Conservation (phyloP, 1,140 invertebrate species). For the Thaumatotibia leucotreta region DNA sequence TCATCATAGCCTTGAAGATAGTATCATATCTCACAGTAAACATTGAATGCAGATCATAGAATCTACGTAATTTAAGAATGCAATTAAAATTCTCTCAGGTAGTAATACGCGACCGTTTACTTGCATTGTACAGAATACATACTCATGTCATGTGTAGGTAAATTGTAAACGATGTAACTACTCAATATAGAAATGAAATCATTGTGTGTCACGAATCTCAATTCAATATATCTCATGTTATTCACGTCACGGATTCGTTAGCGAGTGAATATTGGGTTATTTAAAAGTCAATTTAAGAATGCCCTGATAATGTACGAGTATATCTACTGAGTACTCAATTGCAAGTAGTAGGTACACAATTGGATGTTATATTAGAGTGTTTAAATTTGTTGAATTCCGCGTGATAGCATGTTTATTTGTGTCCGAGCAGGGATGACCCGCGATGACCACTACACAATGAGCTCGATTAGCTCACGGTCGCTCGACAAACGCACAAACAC, state of each 20-base stretch:
- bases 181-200: slow-evolving; percentile 11
- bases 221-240: background rate
- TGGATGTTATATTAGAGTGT: background rate
- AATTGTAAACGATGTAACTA: background rate
- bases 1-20: slow-evolving; percentile 1
- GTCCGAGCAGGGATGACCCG: background rate
- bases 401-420: background rate
- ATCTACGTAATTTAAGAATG: background rate
- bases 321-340: too few relatives aligned
- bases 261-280: background rate
- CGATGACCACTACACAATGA: slow-evolving; percentile 11
- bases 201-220: slow-evolving; percentile 1
- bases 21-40: slow-evolving; percentile 1
- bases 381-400: background rate
- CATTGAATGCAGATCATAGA: background rate
- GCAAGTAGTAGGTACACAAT: too few relatives aligned
- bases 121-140: too few relatives aligned
- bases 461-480: slow-evolving; percentile 1
- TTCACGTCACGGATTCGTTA: background rate
- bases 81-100: background rate
- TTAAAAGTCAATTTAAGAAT: background rate
- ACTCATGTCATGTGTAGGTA: too few relatives aligned
- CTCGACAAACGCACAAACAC: background rate
- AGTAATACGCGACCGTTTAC: too few relatives aligned
- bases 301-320: background rate